Conservation (phyloP, 2,113 vertebrate genomes). For the Todiramphus chloris region DNA sequence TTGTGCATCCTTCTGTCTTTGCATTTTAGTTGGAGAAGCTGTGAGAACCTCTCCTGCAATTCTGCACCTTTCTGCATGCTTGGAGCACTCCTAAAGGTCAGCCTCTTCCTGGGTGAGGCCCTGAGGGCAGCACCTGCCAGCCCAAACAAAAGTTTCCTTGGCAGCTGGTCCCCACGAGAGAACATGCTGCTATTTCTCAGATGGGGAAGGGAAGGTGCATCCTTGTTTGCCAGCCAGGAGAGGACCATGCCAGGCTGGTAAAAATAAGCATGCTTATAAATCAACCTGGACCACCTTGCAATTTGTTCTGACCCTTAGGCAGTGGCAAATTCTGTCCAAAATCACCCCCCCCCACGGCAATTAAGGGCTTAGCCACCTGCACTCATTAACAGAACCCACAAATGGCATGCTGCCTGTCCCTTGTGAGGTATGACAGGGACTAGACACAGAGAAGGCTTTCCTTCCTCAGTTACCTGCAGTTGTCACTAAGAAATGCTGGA, state of each 20-base stretch:
- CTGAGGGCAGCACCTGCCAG: not conserved
- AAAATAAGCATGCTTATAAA: slow-evolving; percentile 31
- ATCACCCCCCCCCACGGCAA: not conserved
- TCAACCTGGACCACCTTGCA: not conserved
- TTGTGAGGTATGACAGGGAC: rapidly evolving
- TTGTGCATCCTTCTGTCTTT: not conserved
- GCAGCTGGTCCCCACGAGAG: not conserved
- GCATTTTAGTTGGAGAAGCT: not conserved
- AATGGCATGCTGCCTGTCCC: not conserved
- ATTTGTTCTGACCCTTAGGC: not conserved
- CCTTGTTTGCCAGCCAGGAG: not conserved
- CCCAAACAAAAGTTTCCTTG: not conserved
- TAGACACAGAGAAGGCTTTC: not conserved
- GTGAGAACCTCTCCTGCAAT: not conserved
- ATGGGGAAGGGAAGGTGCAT: not conserved
- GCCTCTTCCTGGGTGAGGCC: not conserved
- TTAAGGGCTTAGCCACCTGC: not conserved
- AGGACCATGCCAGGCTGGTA: not conserved
- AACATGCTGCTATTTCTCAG: not conserved
- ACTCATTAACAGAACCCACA: not conserved
- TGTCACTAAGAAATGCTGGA: not conserved
- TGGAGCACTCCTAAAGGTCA: not conserved
- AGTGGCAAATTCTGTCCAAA: not conserved
- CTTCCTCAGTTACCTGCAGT: not conserved
- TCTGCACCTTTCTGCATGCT: rapidly evolving